Evolutionary conservation across 2,113 vertebrate species (phyloP).

Genomic region (Microcebus jonahi): DNA sequence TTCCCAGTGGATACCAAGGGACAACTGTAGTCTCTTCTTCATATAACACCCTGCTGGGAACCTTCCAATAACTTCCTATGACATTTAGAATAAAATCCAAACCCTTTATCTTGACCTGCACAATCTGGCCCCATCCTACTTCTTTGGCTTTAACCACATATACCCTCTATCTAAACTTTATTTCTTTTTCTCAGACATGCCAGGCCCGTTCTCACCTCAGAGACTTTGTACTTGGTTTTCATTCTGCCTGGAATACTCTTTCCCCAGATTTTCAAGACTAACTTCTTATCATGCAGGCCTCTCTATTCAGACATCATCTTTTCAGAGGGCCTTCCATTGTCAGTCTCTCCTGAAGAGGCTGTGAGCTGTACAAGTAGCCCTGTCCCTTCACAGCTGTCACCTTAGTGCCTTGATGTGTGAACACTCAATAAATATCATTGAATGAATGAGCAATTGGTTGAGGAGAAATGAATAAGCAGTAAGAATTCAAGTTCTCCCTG

Average conservation of each 20-base stretch:
- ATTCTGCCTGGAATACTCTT: not conserved
- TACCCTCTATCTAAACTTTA: not conserved
- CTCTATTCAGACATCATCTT: not conserved
- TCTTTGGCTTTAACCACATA: not conserved
- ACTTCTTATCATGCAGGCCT: not conserved
- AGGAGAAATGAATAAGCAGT: not conserved
- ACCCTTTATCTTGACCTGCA: not conserved
- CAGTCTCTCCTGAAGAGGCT: not conserved
- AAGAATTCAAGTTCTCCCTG: not conserved
- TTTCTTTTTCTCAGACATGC: not conserved
- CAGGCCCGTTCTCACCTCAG: not conserved
- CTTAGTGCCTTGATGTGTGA: not conserved
- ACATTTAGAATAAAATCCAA: not conserved
- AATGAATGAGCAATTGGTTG: not conserved
- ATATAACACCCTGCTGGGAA: not conserved
- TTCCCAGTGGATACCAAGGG: not conserved
- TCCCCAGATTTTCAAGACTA: not conserved
- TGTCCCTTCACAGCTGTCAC: not conserved
- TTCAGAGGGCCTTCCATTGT: not conserved
- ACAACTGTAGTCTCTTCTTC: not conserved
- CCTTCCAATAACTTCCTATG: not conserved
- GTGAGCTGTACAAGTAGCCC: not conserved
- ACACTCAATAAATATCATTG: not conserved
- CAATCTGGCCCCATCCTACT: not conserved
- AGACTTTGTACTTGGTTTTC: not conserved